Evolutionary conservation across 2,113 vertebrate species (phyloP), one percentile per base, ranked within the genome.

Genomic region (Crotophaga sulcirostris): DNA sequence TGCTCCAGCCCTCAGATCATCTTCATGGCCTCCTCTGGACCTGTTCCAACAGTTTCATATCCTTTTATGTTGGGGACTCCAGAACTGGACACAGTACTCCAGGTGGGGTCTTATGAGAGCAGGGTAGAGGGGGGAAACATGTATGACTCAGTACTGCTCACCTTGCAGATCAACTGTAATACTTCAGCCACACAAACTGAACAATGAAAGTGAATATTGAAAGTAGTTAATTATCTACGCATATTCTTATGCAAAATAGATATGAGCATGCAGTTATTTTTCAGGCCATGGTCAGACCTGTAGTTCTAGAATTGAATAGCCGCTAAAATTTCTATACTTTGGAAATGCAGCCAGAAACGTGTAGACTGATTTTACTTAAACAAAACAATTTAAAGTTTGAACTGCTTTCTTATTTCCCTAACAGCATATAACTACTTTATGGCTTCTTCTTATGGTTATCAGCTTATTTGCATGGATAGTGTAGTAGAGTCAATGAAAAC

Each of bases 351-450:
- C 10, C 11, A 44, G 20, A 92, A 90, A 78, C 13, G 25, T 2
- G 11, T 62, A 55, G 44, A 77, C 34, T 63, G 24, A 63, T 86
- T 59, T 83, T 70, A 77, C 45, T 67, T 85, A 76, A 82, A 72
- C 64, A 83, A n/a, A 84, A 81, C 24, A 92, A 77, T 66, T 68
- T 34, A 51, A 80, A 93, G 25, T 86, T 90, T 70, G 31, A 93
- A 84, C 28, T 49, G 47, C 44, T 81, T 66, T 91, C 47, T 77
- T 75, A 56, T 67, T 86, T 85, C 86, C 34, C 55, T 86, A 91
- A 74, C 28, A 70, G 55, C 44, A 78, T 20, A 84, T 23, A 90
- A n/a, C n/a, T n/a, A n/a, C n/a, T n/a, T n/a, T n/a, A n/a, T n/a
- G n/a, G n/a, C n/a, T n/a, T n/a, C n/a, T n/a, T n/a, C n/a, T n/a